Percentiles rank a stretch among this genome's conserved stretches.
Conservation (phyloP, 2,113 vertebrate genomes). For the Macrotus californicus region DNA sequence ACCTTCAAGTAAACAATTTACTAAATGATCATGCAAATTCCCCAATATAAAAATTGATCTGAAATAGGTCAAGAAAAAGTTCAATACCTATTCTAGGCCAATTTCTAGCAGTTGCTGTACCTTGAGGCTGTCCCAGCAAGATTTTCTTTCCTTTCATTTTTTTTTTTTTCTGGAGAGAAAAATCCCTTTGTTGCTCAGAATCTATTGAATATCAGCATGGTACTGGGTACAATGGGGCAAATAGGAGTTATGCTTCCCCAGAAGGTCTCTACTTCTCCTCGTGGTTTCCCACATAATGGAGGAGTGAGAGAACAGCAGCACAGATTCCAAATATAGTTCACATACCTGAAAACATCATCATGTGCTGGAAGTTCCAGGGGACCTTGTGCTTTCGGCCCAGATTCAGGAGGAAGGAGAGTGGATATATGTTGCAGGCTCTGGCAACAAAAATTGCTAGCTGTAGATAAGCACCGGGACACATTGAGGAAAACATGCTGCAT, state of each 20-base stretch:
- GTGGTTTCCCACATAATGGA: background rate
- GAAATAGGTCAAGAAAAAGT: background rate
- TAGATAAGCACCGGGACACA: background rate
- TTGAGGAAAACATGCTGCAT: slow-evolving; percentile 78
- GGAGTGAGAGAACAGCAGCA: background rate
- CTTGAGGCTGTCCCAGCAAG: background rate
- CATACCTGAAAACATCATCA: slow-evolving; percentile 93
- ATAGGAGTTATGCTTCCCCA: background rate
- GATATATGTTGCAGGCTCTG: slow-evolving; percentile 89
- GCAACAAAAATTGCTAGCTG: slow-evolving; percentile 87
- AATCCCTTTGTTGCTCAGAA: background rate
- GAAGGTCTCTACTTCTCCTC: background rate
- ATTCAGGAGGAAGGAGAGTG: slow-evolving; percentile 88
- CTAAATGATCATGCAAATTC: background rate
- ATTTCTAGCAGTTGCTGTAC: background rate
- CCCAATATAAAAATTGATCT: background rate
- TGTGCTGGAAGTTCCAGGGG: slow-evolving; percentile 84
- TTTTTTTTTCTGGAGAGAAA: background rate
- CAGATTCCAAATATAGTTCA: rapidly evolving
- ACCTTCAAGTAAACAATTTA: background rate
- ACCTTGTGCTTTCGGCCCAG: slow-evolving; percentile 84
- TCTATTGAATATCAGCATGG: rapidly evolving
- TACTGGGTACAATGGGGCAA: background rate
- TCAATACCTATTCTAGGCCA: background rate
- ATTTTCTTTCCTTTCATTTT: background rate